Evolutionary conservation across 1,140 invertebrate species (phyloP).

Genomic region (Dinoponera quadriceps): DNA sequence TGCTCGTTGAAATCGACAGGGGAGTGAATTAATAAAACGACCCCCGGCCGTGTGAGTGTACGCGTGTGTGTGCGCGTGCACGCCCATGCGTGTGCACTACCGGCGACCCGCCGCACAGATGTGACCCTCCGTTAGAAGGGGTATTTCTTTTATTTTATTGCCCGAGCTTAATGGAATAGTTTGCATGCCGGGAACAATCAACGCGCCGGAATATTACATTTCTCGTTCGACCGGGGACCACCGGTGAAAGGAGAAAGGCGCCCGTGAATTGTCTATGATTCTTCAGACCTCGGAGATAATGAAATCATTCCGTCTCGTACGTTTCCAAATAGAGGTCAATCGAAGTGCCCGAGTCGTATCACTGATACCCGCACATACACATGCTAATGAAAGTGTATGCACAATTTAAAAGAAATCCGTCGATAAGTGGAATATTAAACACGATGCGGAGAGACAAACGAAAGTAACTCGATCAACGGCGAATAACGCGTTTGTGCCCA

Average conservation of each 20-base stretch:
- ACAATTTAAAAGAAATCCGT: too few relatives aligned
- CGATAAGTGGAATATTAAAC: too few relatives aligned
- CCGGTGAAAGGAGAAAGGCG: not conserved
- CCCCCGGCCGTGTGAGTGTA: conserved; percentile 68
- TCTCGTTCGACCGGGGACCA: conserved; percentile 30
- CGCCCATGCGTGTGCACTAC: conserved; percentile 48
- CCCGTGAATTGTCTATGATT: not conserved
- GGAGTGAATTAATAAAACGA: conserved; percentile 80
- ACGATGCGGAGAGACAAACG: not conserved
- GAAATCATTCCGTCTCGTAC: not conserved
- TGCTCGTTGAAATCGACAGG: conserved; percentile 65
- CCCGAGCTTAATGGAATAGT: conserved; percentile 79
- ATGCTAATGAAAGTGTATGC: not conserved
- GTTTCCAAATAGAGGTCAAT: not conserved
- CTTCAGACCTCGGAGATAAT: not conserved
- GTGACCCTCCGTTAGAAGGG: conserved; percentile 70
- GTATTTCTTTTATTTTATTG: conserved; percentile 79
- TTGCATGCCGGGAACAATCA: conserved; percentile 73
- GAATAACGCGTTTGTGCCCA: conserved; percentile 17
- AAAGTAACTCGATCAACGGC: not conserved
- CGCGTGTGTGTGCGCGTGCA: conserved; percentile 5
- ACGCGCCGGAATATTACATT: conserved; percentile 68
- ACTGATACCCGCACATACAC: too few relatives aligned
- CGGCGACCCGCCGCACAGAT: conserved; percentile 74
- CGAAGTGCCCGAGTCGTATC: not conserved